Evolutionary conservation across 2,113 vertebrate species (phyloP), one percentile per base, ranked within the genome.

Genomic region (Entelurus aequoreus): DNA sequence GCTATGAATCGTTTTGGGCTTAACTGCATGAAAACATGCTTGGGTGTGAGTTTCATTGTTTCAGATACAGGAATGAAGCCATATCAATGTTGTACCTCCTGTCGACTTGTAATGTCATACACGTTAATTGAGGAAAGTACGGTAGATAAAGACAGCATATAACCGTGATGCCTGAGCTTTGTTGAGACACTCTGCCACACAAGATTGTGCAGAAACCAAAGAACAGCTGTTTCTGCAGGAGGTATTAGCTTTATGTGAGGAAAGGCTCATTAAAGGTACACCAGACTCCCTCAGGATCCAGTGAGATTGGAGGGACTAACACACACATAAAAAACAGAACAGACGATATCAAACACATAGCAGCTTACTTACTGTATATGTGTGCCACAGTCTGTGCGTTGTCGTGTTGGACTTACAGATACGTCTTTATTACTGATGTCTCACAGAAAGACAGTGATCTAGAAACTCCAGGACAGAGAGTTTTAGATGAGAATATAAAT

Each of bases 211-310:
- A 53, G 40, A 54, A 12, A 42, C 57, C 60, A 49, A 51, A 63
- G 63, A 61, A 66, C 64, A 63, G 42, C 52, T 54, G 47, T 46
- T 69, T 54, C 28, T 47, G 48, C 64, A 19, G 60, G 62, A 77
- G 60, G 47, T 66, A 65, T 81, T 74, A 77, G 70, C 72, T 71
- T 63, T 60, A 6, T 61, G 54, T 66, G 61, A 68, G 63, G 35
- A 35, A 60, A 72, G 40, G 54, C 72, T 80, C 75, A 76, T 78
- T 80, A 68, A 80, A 79, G 71, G 63, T 71, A 53, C 59, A 57
- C 66, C 57, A 37, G 6, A 48, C 54, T 83, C 80, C 72, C 78
- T 46, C 48, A 37, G 74, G 78, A 83, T 68, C 61, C 50, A 64
- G 55, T 36, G 8, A 69, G 65, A 76, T 35, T 56, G 44, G 62